Evolutionary conservation across 2,113 vertebrate genomes (phyloP).

Genomic region (Eolophus roseicapilla): DNA sequence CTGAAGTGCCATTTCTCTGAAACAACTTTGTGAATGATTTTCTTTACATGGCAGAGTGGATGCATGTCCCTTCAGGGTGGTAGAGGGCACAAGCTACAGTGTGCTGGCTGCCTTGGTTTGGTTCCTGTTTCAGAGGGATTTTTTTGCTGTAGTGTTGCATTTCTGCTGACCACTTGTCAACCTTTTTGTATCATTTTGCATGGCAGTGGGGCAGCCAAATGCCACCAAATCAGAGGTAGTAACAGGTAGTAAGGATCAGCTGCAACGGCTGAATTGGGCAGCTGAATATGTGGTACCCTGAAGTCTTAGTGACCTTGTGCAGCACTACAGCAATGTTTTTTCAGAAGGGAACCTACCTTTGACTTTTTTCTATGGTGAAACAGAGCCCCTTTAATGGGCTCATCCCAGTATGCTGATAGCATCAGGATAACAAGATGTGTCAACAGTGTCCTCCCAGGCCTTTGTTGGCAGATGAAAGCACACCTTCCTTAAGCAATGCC

Average conservation of each 20-base stretch:
- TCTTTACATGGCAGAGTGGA: background rate
- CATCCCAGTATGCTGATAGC: background rate
- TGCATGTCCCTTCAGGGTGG: background rate
- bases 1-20: background rate
- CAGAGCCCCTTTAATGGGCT: background rate
- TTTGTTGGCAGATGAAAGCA: background rate
- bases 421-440: background rate
- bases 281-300: background rate
- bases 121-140: background rate
- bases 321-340: background rate
- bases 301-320: background rate
- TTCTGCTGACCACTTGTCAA: background rate
- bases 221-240: background rate
- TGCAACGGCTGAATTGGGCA: background rate
- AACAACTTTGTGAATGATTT: background rate
- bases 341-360: background rate
- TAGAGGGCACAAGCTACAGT: background rate
- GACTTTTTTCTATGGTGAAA: background rate
- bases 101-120: background rate
- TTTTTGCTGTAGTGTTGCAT: background rate
- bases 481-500: background rate
- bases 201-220: background rate
- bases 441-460: background rate
- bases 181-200: background rate
- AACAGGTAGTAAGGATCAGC: background rate